A percentile compares a stretch with the other conserved stretches of the same genome.
These are phyloP conservation scores for Tyria jacobaeae DNA, from an alignment of 2,888 invertebrate species.

Conservation along the genomic window DNA sequence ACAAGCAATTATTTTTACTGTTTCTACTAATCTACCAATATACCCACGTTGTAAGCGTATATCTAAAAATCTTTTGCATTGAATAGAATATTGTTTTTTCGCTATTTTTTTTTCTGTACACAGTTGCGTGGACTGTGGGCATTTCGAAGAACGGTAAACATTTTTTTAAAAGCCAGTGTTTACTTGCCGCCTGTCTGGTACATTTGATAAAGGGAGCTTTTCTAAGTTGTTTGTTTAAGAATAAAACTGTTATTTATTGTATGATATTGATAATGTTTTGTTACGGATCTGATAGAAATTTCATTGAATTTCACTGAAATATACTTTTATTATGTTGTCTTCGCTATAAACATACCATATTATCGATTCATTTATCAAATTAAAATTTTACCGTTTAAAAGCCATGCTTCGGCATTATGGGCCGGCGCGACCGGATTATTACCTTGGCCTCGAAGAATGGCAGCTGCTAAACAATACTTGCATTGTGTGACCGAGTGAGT, in stretches of 20 bases:
- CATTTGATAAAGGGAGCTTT: background rate
- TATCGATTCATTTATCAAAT: too few species aligned
- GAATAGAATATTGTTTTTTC: background rate
- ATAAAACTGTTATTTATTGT: background rate
- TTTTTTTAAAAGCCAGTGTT: background rate
- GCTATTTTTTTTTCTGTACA: background rate
- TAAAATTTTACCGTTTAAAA: too few species aligned
- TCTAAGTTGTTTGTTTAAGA: background rate
- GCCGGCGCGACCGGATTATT: too few species aligned
- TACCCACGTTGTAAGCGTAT: slow-evolving; percentile 3
- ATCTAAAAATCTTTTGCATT: background rate
- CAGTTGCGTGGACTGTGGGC: background rate
- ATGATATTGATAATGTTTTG: background rate
- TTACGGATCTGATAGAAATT: too few species aligned
- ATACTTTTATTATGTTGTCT: too few species aligned
- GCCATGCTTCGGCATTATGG: too few species aligned
- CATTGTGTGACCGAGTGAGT: too few species aligned
- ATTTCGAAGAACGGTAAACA: background rate
- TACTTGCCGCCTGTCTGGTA: background rate
- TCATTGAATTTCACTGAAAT: background rate
- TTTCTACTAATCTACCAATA: too few species aligned
- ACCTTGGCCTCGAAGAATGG: too few species aligned
- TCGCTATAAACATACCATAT: too few species aligned
- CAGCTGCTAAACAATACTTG: too few species aligned
- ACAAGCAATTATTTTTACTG: too few species aligned